phyloP scores from a whole-genome alignment of 2,797 vertebrate species.

The Coregonus suidteri region DNA sequence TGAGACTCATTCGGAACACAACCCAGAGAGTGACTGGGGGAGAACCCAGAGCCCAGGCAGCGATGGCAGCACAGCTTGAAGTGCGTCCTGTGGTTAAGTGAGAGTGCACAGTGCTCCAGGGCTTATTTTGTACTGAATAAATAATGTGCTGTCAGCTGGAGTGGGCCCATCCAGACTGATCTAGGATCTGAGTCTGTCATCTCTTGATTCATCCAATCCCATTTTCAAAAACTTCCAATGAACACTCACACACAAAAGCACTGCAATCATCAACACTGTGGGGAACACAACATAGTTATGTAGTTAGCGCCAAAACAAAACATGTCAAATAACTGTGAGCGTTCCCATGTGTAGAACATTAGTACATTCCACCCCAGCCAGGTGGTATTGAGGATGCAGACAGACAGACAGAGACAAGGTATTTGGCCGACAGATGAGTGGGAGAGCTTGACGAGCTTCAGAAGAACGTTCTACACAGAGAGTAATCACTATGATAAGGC shows the following conservation, averaged over 20 bases:
- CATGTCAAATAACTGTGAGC: no score
- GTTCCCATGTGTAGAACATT: no score
- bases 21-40: slow-evolving; percentile 10
- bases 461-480: neutral
- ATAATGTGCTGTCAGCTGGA: slow-evolving; percentile 1
- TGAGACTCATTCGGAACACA: neutral
- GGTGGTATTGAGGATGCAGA: no score
- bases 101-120: neutral
- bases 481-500: neutral
- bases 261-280: neutral
- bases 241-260: neutral
- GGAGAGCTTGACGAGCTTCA: neutral
- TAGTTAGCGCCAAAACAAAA: no score
- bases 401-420: no score
- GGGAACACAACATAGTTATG: neutral
- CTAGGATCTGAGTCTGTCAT: slow-evolving; percentile 1
- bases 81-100: neutral
- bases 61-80: slow-evolving; percentile 10
- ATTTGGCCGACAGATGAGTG: no score
- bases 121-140: slow-evolving; percentile 8
- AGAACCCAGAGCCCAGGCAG: neutral
- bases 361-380: no score
- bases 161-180: neutral
- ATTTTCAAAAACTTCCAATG: no score
- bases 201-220: neutral